These are phyloP conservation scores for Euura saliciscinereae DNA, from an alignment of 1,140 invertebrate genomes.

Conservation along the genomic window DNA sequence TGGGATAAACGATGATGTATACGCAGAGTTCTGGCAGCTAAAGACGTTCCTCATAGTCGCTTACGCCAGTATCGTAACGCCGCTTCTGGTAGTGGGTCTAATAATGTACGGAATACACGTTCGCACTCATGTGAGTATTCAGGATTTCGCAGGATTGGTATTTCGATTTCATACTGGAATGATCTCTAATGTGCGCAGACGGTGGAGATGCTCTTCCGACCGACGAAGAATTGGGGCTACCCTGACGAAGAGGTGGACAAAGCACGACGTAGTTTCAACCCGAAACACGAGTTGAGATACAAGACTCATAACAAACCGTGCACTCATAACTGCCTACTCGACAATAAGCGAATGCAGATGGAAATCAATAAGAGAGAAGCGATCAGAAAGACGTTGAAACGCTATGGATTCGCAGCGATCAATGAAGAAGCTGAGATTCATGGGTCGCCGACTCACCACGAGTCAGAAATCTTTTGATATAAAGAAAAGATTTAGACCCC, in stretches of 20 bases:
- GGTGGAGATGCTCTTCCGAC: neutral
- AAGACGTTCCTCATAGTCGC: neutral
- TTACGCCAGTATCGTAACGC: neutral
- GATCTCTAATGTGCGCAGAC: neutral
- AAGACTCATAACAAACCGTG: neutral
- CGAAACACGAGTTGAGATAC: neutral
- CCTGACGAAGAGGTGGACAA: neutral
- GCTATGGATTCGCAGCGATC: neutral
- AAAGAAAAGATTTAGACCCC: too few species aligned
- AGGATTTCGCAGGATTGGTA: too few species aligned
- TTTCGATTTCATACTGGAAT: too few species aligned
- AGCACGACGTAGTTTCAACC: neutral
- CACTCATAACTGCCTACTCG: neutral
- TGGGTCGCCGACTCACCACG: too few species aligned
- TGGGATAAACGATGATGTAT: neutral
- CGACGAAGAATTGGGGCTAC: neutral
- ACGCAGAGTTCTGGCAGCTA: neutral
- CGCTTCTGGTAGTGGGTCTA: neutral
- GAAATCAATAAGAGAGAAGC: neutral
- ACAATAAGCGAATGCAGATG: neutral
- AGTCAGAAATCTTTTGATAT: too few species aligned
- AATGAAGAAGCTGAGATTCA: too few species aligned
- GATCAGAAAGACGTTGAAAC: neutral
- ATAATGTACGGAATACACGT: conserved; percentile 1
- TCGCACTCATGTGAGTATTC: neutral